Evolutionary conservation across 2,113 vertebrate genomes (phyloP), one percentile per base, ranked within the genome.

Genomic region (Chiloscyllium plagiosum): DNA sequence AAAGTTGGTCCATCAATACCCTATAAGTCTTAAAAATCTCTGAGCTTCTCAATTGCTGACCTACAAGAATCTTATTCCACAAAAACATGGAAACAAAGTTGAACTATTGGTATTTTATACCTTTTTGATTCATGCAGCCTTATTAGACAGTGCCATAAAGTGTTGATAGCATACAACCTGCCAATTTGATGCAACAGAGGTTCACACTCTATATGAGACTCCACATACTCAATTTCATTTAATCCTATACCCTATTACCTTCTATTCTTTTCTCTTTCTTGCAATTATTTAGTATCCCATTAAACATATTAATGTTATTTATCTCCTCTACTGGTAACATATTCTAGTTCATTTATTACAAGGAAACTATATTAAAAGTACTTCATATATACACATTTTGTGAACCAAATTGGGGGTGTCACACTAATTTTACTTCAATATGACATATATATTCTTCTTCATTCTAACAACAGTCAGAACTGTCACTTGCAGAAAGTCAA

Each of bases 1-100:
- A 96, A 95, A 96, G 65, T 90, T 96, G 80, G 78, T 97, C 90
- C 96, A 96, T 97, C 96, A 96, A 97, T 97, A 87, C 0, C 17
- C 20, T 90, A 66, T 96, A 50, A 29, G 47, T 42, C 68, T 52
- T 95, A 29, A 47, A 76, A 95, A 26, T 50, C 13, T 50, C 72
- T 95, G 66, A 94, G 20, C 1, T 37, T 56, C 29, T 80, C 15
- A 94, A 15, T 95, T 83, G n/a, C 42, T 72, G 68, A n/a, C 50
- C 86, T 50, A 22, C 68, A 72, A 70, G 22, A 0, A 47, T 72
- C 93, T 50, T 72, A 50, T 95, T 95, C 50, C 68, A 95, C 50
- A 50, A 29, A 47, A 72, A 47, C 19, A 68, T 94, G 17, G n/a
- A 66, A 94, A 94, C 33, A 94, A 42, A 94, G 37, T 24, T 94